phyloP scores from a whole-genome alignment of 2,797 vertebrate species.

The Darevskia nairensis region DNA sequence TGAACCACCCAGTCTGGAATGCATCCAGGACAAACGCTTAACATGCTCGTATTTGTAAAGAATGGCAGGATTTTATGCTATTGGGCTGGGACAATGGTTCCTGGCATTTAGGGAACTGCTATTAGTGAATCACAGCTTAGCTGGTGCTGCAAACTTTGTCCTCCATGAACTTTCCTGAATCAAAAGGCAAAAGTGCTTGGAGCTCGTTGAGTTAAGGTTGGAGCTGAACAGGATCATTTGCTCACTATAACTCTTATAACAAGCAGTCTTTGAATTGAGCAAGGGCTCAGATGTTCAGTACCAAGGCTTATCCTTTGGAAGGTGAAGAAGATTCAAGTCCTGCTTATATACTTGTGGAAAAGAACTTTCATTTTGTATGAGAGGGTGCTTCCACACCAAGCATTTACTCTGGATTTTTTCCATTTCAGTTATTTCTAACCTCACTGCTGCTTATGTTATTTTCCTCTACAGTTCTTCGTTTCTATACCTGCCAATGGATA shows the following conservation, averaged over 20 bases:
- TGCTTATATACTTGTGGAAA: background rate
- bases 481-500: too few relatives aligned
- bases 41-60: background rate
- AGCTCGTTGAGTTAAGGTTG: background rate
- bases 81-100: conserved; percentile 5
- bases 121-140: background rate
- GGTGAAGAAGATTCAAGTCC: too few relatives aligned
- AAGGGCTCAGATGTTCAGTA: background rate
- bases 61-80: conserved; percentile 32
- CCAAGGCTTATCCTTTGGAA: background rate
- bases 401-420: too few relatives aligned
- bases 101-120: background rate
- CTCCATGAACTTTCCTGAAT: background rate
- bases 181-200: background rate
- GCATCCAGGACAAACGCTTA: conserved; percentile 12
- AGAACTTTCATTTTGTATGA: background rate
- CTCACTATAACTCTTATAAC: background rate
- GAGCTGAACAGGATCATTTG: background rate
- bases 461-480: too few relatives aligned
- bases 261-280: background rate
- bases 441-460: too few relatives aligned
- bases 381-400: too few relatives aligned
- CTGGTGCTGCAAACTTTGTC: background rate
- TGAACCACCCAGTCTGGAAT: background rate
- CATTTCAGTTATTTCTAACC: too few relatives aligned